Base-by-base conservation (phyloP, 2,797 vertebrate genomes). In the Myotis findleyi region DNA sequence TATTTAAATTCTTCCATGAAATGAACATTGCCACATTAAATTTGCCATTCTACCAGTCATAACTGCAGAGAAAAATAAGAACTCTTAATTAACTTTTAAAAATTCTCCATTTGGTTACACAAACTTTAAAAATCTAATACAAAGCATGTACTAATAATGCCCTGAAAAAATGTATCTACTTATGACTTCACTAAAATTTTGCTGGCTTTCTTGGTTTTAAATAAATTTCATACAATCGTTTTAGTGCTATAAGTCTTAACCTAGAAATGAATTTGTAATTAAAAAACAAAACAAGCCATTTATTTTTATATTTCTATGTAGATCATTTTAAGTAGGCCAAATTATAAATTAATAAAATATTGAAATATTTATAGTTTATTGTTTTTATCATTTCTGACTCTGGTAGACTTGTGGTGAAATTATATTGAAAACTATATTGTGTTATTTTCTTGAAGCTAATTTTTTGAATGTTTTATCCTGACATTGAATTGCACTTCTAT, bases 1-100 rank as follows among this genome's bases (percentile, higher is more conserved):
- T 79, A 82, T 49, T 87, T 57, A 71, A 57, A 79, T 87, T 94
- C 33, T 97, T 47, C 79, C 47, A 38, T 36, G 17, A 95, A 95
- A 87, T 89, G 38, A 91, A 55, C 80, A 75, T 84, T 93, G 53
- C 23, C 53, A 69, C 25, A 23, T 88, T 93, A 90, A 95, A 77
- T 96, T 89, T 91, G 20, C 36, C 89, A 92, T 90, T 91, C 94
- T 88, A 84, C 51, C 33, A 64, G 84, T 87, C 18, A 49, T 17
- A 92, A 64, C 57, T 79, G 10, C 18, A 86, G 25, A 81, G 8
- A 89, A 94, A 95, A 75, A 71, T 66, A 95, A 73, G 27, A 71
- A 3, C 14, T 44, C 51, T 38, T 95, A 81, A 75, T 94, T 94
- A 94, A 91, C 57, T 73, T 91, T 79, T 21, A 68, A 41, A 91